Conservation (phyloP, 2,113 vertebrate species). For the Corythornis cristatus region DNA sequence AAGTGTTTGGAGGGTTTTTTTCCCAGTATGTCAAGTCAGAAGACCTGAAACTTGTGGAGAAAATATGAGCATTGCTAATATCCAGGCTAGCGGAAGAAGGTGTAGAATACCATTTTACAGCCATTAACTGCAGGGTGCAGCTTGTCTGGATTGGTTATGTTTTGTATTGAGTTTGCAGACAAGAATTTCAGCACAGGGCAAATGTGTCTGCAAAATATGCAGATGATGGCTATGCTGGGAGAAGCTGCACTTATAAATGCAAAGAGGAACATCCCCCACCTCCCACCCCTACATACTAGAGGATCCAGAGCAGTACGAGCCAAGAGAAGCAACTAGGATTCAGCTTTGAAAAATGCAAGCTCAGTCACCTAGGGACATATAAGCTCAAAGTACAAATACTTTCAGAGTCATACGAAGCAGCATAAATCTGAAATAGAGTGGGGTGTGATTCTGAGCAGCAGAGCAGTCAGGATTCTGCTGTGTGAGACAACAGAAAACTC, state of each 20-base stretch:
- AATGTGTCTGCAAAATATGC: slow-evolving; percentile 12
- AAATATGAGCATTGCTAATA: neutral
- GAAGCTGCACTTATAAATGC: neutral
- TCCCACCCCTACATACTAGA: neutral
- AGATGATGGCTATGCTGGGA: neutral
- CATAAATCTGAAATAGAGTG: slow-evolving; percentile 19
- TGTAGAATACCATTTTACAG: neutral
- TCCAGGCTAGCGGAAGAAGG: neutral
- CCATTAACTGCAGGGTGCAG: neutral
- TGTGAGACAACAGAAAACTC: neutral
- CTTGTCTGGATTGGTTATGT: neutral
- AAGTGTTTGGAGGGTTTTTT: neutral
- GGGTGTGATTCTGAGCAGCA: slow-evolving; percentile 3
- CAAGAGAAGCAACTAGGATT: slow-evolving; percentile 23
- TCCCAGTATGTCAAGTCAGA: neutral
- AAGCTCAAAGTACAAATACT: slow-evolving; percentile 28
- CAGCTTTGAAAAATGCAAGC: slow-evolving; percentile 9
- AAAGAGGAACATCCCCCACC: neutral
- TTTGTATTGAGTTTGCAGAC: neutral
- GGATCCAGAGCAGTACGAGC: neutral
- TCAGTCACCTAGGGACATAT: slow-evolving; percentile 22
- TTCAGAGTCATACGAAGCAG: neutral
- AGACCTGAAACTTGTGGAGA: neutral
- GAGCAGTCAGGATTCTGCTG: neutral
- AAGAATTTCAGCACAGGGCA: neutral